These are phyloP conservation scores for Ardeotis arabs DNA, from an alignment of 2,113 vertebrate genomes.

Conservation along the genomic window DNA sequence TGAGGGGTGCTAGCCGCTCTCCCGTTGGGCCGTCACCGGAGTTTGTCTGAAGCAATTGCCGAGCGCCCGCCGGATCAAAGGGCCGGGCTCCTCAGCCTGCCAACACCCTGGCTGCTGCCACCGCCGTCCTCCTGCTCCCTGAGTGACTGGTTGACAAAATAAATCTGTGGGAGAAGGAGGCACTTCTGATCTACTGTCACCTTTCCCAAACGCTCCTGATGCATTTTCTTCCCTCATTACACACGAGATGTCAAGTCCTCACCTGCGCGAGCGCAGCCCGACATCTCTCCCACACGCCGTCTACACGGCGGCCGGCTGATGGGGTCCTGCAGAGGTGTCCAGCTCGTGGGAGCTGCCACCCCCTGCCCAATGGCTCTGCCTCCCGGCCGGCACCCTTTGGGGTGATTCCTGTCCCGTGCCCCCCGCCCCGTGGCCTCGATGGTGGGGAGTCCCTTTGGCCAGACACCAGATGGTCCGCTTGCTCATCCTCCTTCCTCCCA, in stretches of 20 bases:
- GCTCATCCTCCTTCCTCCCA: background rate
- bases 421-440: fast-evolving
- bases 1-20: constrained; percentile 1
- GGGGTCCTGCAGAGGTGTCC: background rate
- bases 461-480: fast-evolving
- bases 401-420: fast-evolving
- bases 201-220: constrained; percentile 63
- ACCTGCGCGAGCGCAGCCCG: background rate
- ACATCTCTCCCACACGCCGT: background rate
- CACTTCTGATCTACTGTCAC: constrained; percentile 70
- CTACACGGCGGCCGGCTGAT: background rate
- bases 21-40: background rate
- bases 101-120: background rate
- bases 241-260: constrained; percentile 37
- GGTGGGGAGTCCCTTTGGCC: fast-evolving
- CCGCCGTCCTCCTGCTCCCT: background rate
- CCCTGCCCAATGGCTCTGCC: background rate
- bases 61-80: constrained; percentile 53
- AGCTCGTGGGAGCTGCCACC: background rate
- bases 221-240: constrained; percentile 72
- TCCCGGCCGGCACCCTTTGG: background rate
- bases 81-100: background rate
- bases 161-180: constrained; percentile 64
- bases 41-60: constrained; percentile 22
- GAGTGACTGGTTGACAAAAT: constrained; percentile 70